A percentile compares a stretch with the other conserved stretches of the same genome.
Evolutionary conservation across 2,888 invertebrate species (phyloP).

Genomic region (Acrocyrtus sp.): DNA sequence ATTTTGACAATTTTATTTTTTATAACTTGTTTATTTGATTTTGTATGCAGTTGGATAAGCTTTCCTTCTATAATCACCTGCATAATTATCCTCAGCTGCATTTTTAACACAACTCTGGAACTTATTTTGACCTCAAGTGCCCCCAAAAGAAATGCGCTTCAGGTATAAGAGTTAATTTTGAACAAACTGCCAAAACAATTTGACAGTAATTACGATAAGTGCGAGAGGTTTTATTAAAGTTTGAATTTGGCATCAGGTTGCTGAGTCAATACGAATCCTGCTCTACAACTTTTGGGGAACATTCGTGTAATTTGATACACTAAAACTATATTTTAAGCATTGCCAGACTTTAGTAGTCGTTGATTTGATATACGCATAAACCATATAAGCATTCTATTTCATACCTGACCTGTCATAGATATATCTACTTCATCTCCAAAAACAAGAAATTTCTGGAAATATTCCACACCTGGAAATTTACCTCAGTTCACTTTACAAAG

Average conservation of each 20-base stretch:
- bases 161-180: too few species aligned
- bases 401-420: too few species aligned
- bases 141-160: slow-evolving; percentile 24
- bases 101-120: slow-evolving; percentile 15
- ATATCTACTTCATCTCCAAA: slow-evolving; percentile 20
- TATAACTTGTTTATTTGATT: background rate
- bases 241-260: too few species aligned
- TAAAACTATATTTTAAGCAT: too few species aligned
- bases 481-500: slow-evolving; percentile 32
- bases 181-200: too few species aligned
- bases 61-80: slow-evolving; percentile 10
- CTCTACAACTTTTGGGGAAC: slow-evolving; percentile 30
- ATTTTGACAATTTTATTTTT: background rate
- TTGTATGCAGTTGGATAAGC: slow-evolving; percentile 30
- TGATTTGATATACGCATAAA: too few species aligned
- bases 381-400: too few species aligned
- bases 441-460: slow-evolving; percentile 12
- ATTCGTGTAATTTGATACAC: slow-evolving; percentile 16
- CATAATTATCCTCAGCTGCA: background rate
- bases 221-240: too few species aligned
- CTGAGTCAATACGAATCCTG: slow-evolving; percentile 23
- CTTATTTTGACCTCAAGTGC: background rate
- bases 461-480: slow-evolving; percentile 48
- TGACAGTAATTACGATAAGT: too few species aligned
- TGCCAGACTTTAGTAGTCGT: too few species aligned